Evolutionary conservation across 2,888 invertebrate species (phyloP).

Genomic region (Microplitis manilae): DNA sequence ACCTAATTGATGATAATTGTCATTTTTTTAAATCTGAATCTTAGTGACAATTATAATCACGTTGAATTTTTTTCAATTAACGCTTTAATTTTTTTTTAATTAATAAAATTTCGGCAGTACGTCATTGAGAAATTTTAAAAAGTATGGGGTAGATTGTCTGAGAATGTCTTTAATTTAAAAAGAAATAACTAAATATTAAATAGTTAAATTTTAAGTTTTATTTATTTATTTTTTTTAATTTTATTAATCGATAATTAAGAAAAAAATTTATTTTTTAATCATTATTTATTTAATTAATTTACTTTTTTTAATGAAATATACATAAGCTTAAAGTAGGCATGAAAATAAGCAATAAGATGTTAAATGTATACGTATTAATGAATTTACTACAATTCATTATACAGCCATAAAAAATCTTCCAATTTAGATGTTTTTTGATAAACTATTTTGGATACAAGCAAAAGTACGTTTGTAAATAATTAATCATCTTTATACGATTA

Average conservation of each 20-base stretch:
- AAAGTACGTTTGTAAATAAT: not conserved
- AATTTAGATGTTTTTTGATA: not conserved
- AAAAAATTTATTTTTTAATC: slow-evolving; percentile 1
- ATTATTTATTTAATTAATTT: not conserved
- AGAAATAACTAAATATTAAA: not conserved
- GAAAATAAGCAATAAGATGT: not conserved
- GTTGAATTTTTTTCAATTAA: too few species aligned
- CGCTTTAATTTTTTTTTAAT: too few species aligned
- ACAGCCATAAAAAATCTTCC: not conserved
- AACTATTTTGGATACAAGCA: not conserved
- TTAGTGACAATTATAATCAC: too few species aligned
- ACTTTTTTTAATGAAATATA: not conserved
- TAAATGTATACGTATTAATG: not conserved
- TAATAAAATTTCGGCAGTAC: too few species aligned
- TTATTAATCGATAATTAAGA: not conserved
- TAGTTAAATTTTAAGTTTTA: slow-evolving; percentile 4
- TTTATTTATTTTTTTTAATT: not conserved
- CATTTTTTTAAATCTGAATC: too few species aligned
- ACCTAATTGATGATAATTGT: too few species aligned
- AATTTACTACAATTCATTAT: not conserved
- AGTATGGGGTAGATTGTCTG: too few species aligned
- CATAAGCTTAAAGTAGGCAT: not conserved
- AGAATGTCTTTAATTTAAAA: too few species aligned
- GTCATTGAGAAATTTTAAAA: too few species aligned
- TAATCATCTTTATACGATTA: not conserved